Percentiles rank a stretch among this genome's conserved stretches.
Conservation (phyloP, 2,113 vertebrate species). For the Dasyornis broadbenti region DNA sequence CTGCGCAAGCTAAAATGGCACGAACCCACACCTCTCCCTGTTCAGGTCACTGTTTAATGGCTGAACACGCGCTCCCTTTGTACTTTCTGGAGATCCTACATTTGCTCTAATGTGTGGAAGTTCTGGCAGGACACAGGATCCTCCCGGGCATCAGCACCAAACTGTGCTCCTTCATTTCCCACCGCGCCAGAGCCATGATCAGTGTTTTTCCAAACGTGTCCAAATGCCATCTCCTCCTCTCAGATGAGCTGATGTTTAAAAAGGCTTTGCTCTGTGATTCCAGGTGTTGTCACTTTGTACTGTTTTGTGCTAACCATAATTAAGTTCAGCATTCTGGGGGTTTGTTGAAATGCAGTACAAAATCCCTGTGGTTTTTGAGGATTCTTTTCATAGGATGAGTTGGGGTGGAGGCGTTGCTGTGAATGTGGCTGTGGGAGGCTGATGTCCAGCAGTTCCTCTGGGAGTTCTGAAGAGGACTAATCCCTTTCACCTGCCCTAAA, state of each 20-base stretch:
- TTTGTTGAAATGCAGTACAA: background rate
- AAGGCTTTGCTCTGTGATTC: background rate
- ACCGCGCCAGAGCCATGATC: background rate
- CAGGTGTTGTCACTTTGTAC: accelerated
- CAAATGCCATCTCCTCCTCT: background rate
- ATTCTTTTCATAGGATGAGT: no score
- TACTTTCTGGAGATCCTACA: background rate
- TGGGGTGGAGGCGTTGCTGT: accelerated
- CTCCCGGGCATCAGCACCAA: background rate
- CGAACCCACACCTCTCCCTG: background rate
- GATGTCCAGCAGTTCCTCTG: background rate
- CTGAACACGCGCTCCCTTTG: background rate
- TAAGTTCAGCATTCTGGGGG: background rate
- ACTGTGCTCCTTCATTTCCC: background rate
- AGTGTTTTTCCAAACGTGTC: background rate
- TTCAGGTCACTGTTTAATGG: background rate
- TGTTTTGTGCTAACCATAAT: background rate
- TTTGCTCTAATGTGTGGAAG: background rate
- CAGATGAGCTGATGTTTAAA: background rate
- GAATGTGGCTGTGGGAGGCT: background rate
- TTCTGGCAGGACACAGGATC: background rate
- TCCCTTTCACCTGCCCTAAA: background rate
- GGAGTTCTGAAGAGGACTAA: background rate
- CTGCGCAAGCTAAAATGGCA: background rate
- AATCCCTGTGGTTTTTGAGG: background rate